phyloP scores from a whole-genome alignment of 2,888 invertebrate genomes.

The Caenorhabditis virilis region DNA sequence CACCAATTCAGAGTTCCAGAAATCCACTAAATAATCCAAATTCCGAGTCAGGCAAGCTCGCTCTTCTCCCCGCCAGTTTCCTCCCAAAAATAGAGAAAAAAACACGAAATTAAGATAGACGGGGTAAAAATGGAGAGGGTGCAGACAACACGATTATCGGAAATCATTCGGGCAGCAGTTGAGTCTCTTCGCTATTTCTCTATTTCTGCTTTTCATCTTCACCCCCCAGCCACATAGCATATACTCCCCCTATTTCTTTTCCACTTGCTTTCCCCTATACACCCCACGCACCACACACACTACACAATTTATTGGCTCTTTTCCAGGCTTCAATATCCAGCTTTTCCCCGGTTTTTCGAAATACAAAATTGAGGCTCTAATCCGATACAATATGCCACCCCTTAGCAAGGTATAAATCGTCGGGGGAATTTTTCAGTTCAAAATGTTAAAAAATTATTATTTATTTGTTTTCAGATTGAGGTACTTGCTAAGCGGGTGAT shows the following conservation, averaged over 20 bases:
- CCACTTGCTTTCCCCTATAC: too few species aligned
- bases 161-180: constrained; percentile 45
- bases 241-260: too few species aligned
- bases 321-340: background rate
- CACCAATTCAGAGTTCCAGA: too few species aligned
- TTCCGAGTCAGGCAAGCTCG: too few species aligned
- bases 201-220: constrained; percentile 17
- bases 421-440: background rate
- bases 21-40: too few species aligned
- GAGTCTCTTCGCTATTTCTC: constrained; percentile 5
- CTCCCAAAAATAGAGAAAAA: too few species aligned
- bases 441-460: too few species aligned
- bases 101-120: too few species aligned
- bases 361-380: constrained; percentile 1
- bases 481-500: constrained; percentile 57
- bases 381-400: constrained; percentile 27
- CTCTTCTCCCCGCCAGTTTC: too few species aligned
- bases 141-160: constrained; percentile 43
- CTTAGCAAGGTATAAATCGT: constrained; percentile 20
- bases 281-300: too few species aligned
- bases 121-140: too few species aligned
- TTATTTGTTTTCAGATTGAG: constrained; percentile 67
- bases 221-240: constrained; percentile 5
- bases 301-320: background rate
- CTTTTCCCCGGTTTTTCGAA: background rate